Percentiles rank a stretch among this genome's conserved stretches.
Evolutionary conservation across 2,888 invertebrate genomes (phyloP).

Genomic region (Ommatoiulus sabulosus): DNA sequence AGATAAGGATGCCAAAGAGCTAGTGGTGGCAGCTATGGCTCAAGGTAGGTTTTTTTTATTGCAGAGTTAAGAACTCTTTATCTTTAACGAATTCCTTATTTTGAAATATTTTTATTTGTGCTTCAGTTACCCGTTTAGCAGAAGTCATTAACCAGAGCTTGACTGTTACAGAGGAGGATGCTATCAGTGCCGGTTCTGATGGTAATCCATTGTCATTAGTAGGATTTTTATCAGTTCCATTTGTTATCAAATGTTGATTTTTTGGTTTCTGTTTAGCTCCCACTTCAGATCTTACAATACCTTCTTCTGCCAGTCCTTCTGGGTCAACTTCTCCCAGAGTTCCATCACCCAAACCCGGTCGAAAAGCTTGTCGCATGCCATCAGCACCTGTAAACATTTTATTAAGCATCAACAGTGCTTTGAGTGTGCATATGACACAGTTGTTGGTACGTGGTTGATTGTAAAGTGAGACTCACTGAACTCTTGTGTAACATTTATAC

Average conservation of each 20-base stretch:
- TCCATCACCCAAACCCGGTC: constrained; percentile 66
- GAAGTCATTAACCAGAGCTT: constrained; percentile 73
- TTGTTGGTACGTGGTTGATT: constrained; percentile 73
- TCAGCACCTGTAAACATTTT: constrained; percentile 74
- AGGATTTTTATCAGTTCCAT: neutral
- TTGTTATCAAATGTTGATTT: neutral
- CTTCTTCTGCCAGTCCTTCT: constrained; percentile 28
- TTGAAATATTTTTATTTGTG: constrained; percentile 22
- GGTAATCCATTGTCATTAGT: constrained; percentile 7
- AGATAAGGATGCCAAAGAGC: constrained; percentile 76
- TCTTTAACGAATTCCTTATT: neutral
- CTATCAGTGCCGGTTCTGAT: constrained; percentile 69
- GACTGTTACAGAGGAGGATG: constrained; percentile 73
- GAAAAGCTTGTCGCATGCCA: constrained; percentile 69
- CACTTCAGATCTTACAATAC: constrained; percentile 30
- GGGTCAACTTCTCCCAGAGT: constrained; percentile 62
- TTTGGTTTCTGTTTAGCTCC: neutral
- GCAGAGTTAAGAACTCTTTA: neutral
- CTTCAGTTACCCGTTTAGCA: constrained; percentile 72
- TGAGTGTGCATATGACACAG: constrained; percentile 77
- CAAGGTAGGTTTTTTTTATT: constrained; percentile 70
- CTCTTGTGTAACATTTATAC: too few relatives aligned
- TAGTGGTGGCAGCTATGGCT: constrained; percentile 78
- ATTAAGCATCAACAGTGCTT: constrained; percentile 74
- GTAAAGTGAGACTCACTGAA: neutral